Evolutionary conservation across 2,888 invertebrate genomes (phyloP), one percentile per base, ranked within the genome.

Genomic region (Tubulanus polymorphus): DNA sequence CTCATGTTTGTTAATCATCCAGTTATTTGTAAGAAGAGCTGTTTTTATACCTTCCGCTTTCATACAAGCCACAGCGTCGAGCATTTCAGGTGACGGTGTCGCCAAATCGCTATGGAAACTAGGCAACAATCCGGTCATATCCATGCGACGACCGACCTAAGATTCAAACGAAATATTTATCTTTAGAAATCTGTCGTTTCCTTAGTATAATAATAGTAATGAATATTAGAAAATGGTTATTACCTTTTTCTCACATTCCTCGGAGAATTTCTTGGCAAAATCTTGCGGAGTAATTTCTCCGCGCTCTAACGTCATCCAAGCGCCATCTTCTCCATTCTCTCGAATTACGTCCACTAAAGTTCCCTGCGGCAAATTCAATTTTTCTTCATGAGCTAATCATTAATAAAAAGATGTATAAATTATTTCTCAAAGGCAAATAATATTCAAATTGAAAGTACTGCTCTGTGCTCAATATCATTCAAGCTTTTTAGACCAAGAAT

Each of bases 11-110:
- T 59, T 63, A 5, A 64, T 57, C n/a, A 57, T 63, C 74, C 79
- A 80, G 69, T 81, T 81, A 66, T 81, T 81, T 20, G 81, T 81
- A 10, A 81, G 72, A 5, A 81, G 65, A 3, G 78, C 79, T 1
- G 79, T 77, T 60, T 79, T 78, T 51, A 79, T 63, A 8, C 80
- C 80, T 51, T 77, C 73, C 0, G 74, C 71, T 45, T 72, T 64
- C 1, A 81, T 69, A 54, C 71, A 69, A 46, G 65, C 62, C 25
- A 79, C 63, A 3, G 75, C 78, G 37, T 75, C 74, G 2, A 74
- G 50, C 64, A 79, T 72, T 50, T 72, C 67, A 1, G 72, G 71
- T 51, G 55, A 67, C 1, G 72, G 63, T 15, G 41, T 10, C 1
- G 23, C 46, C 1, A 25, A 37, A 1, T 26, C 48, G 0, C 53